Evolutionary conservation across 1,140 invertebrate species (phyloP).

Genomic region (Pygmarrhopalites habei): DNA sequence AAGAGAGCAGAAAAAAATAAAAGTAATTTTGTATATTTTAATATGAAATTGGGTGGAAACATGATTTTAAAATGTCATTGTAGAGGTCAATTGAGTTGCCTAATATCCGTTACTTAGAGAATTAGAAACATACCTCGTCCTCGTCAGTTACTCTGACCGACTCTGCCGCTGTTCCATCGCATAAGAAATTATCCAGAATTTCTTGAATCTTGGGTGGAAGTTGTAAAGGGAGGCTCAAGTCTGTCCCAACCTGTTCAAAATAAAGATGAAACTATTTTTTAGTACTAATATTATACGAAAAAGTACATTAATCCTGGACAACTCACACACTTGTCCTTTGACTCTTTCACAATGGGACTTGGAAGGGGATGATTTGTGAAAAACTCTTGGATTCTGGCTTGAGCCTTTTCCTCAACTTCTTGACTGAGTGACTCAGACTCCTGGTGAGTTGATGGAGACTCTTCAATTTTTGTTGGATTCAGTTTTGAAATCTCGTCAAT

Average conservation of each 20-base stretch:
- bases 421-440: slow-evolving; percentile 1
- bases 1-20: no score
- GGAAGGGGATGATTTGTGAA: background rate
- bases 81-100: no score
- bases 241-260: background rate
- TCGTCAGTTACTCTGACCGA: no score
- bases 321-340: background rate
- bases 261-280: background rate
- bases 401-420: slow-evolving; percentile 16
- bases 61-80: no score
- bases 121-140: no score
- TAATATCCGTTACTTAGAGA: no score
- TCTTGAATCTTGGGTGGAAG: background rate
- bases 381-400: background rate
- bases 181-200: no score
- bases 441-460: slow-evolving; percentile 27
- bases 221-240: background rate
- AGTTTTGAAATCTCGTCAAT: slow-evolving; percentile 19
- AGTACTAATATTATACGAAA: no score
- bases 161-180: no score
- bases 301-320: no score
- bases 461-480: slow-evolving; percentile 22
- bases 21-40: no score
- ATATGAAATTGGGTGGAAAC: no score
- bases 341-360: background rate